Evolutionary conservation across 2,797 vertebrate genomes (phyloP).

Genomic region (Schizopygopsis malacanthus): DNA sequence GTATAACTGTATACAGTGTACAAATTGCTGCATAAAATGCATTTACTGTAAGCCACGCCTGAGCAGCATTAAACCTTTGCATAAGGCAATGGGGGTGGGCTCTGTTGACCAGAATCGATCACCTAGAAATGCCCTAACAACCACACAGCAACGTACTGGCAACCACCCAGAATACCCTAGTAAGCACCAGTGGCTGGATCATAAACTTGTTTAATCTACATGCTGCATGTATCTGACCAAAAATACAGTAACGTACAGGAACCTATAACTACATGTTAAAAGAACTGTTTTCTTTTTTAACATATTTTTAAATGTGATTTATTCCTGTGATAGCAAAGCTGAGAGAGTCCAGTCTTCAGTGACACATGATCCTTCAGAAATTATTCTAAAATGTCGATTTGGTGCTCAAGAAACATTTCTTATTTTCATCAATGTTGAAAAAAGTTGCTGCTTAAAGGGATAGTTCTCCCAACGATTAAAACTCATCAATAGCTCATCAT

Average conservation of each 20-base stretch:
- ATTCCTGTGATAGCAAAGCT: not conserved
- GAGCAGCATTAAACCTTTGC: constrained; percentile 1
- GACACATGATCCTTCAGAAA: not conserved
- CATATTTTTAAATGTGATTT: not conserved
- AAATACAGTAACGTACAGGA: not conserved
- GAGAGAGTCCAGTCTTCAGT: not conserved
- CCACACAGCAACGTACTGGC: not conserved
- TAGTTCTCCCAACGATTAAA: too few relatives aligned
- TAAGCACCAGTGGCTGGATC: not conserved
- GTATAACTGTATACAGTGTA: not conserved
- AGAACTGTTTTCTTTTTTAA: not conserved
- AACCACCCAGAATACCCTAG: not conserved
- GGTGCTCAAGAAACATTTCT: too few relatives aligned
- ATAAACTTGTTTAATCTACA: not conserved
- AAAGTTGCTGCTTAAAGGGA: too few relatives aligned
- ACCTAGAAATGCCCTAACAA: not conserved
- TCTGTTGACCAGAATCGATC: not conserved
- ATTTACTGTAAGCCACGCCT: not conserved
- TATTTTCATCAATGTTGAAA: too few relatives aligned
- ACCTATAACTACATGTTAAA: not conserved
- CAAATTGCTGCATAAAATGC: not conserved
- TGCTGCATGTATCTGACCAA: not conserved
- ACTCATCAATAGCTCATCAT: too few relatives aligned
- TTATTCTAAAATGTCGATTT: too few relatives aligned
- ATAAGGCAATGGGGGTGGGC: not conserved